Conservation (phyloP, 1,140 invertebrate species). For the Ephestia elutella region DNA sequence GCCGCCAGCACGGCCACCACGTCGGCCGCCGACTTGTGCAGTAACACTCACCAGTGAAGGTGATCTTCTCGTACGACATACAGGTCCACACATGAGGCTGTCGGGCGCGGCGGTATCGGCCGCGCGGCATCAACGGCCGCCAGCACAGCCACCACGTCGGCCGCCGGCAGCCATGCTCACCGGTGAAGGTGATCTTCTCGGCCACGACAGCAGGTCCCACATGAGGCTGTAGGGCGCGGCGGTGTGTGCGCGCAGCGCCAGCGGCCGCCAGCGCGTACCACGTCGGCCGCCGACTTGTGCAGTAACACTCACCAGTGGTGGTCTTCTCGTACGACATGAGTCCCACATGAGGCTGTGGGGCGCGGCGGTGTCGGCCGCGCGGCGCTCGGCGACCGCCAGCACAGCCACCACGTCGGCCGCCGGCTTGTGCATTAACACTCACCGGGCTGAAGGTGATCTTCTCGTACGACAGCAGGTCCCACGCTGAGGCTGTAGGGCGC, state of each 20-base stretch:
- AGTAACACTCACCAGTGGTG: slow-evolving; percentile 83
- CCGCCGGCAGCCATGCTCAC: slow-evolving; percentile 73
- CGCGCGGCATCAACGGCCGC: slow-evolving; percentile 81
- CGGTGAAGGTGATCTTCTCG: slow-evolving; percentile 96
- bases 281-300: too few relatives aligned
- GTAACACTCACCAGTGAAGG: slow-evolving; percentile 86
- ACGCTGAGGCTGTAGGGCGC: slow-evolving; percentile 87
- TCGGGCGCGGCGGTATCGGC: slow-evolving; percentile 83
- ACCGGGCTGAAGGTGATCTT: slow-evolving; percentile 98
- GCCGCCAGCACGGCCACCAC: slow-evolving; percentile 86
- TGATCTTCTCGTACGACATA: slow-evolving; percentile 96
- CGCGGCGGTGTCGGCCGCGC: slow-evolving; percentile 80
- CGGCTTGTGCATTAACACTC: slow-evolving; percentile 22
- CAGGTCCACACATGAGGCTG: slow-evolving; percentile 88
- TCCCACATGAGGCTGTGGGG: slow-evolving; percentile 90
- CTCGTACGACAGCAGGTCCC: slow-evolving; percentile 93
- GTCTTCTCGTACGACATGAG: slow-evolving; percentile 95
- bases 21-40: too few relatives aligned
- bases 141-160: too few relatives aligned
- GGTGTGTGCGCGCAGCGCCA: slow-evolving; percentile 80
- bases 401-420: slow-evolving; percentile 90
- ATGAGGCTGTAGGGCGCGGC: slow-evolving; percentile 86
- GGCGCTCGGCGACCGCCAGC: slow-evolving; percentile 83
- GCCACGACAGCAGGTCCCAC: slow-evolving; percentile 92
- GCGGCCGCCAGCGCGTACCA: slow-evolving; percentile 85